Conservation (phyloP, 2,113 vertebrate genomes). For the Nibea albiflora region DNA sequence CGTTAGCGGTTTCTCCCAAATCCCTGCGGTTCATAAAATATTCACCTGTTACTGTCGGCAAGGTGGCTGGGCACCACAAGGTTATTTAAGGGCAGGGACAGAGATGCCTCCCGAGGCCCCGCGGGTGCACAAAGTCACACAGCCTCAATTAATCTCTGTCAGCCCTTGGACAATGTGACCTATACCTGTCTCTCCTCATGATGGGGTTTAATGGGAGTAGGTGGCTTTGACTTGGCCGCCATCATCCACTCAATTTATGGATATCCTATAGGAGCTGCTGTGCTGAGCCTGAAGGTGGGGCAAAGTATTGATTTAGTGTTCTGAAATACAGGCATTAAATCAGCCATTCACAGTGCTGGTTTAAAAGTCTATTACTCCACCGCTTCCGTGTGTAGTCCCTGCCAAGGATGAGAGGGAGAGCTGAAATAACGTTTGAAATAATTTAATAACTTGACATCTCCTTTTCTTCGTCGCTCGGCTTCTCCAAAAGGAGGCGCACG, state of each 20-base stretch:
- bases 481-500: conserved; percentile 16
- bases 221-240: conserved; percentile 63
- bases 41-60: conserved; percentile 70
- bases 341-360: conserved; percentile 49
- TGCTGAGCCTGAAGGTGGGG: conserved; percentile 51
- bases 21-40: conserved; percentile 74
- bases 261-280: conserved; percentile 62
- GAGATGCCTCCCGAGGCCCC: conserved; percentile 26
- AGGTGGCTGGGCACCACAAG: conserved; percentile 42
- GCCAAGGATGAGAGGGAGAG: conserved; percentile 31
- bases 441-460: conserved; percentile 39
- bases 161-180: conserved; percentile 73
- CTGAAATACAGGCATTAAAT: conserved; percentile 62
- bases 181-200: conserved; percentile 69
- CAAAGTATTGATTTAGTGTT: conserved; percentile 53
- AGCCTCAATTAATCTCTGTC: conserved; percentile 77
- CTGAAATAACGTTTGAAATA: conserved; percentile 54
- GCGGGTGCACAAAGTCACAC: conserved; percentile 44
- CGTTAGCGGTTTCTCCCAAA: conserved; percentile 44
- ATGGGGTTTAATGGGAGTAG: conserved; percentile 61
- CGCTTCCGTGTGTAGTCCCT: not conserved
- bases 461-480: conserved; percentile 1
- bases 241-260: conserved; percentile 73
- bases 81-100: conserved; percentile 58
- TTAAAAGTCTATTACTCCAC: conserved; percentile 64